These are phyloP conservation scores for Thumatha senex DNA, from an alignment of 2,888 invertebrate species.

Conservation along the genomic window DNA sequence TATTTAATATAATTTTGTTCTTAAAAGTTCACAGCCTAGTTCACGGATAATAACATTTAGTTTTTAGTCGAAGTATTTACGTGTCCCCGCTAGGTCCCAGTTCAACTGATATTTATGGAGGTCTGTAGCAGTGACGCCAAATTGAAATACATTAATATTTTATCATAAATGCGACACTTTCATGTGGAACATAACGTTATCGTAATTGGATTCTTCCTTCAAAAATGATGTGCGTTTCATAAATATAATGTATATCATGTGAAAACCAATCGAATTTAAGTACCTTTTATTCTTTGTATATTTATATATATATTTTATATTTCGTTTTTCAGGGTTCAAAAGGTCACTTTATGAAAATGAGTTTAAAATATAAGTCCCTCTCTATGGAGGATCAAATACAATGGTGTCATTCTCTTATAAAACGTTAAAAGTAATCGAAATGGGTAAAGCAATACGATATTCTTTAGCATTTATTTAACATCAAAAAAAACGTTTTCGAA, in stretches of 20 bases:
- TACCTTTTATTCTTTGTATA: slow-evolving; percentile 44
- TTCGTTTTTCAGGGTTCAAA: too few relatives aligned
- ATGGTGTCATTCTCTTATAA: too few relatives aligned
- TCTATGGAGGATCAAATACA: too few relatives aligned
- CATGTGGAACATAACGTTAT: slow-evolving; percentile 80
- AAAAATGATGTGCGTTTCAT: slow-evolving; percentile 53
- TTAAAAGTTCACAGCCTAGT: slow-evolving; percentile 47
- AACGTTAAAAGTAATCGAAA: too few relatives aligned
- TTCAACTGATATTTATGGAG: slow-evolving; percentile 79
- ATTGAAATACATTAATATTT: slow-evolving; percentile 84
- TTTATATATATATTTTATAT: too few relatives aligned
- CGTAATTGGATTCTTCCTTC: slow-evolving; percentile 81
- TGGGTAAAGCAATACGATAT: too few relatives aligned
- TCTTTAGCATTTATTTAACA: too few relatives aligned
- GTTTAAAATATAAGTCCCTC: too few relatives aligned
- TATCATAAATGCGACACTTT: slow-evolving; percentile 83
- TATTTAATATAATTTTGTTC: slow-evolving; percentile 18
- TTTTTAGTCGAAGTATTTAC: slow-evolving; percentile 79
- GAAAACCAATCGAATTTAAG: slow-evolving; percentile 37
- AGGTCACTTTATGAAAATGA: too few relatives aligned
- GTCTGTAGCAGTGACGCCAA: slow-evolving; percentile 78
- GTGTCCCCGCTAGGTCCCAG: slow-evolving; percentile 64
- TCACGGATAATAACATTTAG: slow-evolving; percentile 77
- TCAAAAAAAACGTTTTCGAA: too few relatives aligned
- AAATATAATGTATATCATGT: too few relatives aligned